Conservation (phyloP, 2,797 vertebrate genomes). For the Eleutherodactylus coqui region DNA sequence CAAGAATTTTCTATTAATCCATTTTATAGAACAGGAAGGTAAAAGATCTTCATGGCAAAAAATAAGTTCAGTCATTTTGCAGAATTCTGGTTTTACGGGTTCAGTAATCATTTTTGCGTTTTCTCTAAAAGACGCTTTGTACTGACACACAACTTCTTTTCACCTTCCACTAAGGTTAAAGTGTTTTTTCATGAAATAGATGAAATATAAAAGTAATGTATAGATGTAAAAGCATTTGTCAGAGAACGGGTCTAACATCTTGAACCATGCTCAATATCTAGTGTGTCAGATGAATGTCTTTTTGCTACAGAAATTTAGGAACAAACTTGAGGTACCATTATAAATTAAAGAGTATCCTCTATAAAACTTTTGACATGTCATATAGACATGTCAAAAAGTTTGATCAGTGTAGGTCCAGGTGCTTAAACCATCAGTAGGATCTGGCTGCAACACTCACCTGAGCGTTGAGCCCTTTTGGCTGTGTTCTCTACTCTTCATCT, state of each 20-base stretch:
- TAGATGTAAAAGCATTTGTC: conserved; percentile 1
- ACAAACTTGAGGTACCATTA: no score
- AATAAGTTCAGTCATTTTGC: neutral
- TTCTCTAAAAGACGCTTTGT: neutral
- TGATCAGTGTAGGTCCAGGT: no score
- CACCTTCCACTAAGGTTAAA: neutral
- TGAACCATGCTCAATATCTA: neutral
- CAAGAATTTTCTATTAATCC: neutral
- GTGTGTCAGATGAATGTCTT: neutral
- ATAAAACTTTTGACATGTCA: no score
- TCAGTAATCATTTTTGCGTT: neutral
- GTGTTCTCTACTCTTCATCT: no score
- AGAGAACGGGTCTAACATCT: neutral
- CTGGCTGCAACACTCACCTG: no score
- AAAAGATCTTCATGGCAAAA: neutral
- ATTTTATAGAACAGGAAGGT: neutral
- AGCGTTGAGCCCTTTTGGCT: no score
- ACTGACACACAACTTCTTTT: neutral
- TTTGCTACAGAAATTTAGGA: neutral
- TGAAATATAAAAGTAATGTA: neutral
- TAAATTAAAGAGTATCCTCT: no score
- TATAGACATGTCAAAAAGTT: no score
- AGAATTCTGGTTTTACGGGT: neutral
- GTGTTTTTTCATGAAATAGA: neutral
- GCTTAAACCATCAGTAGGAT: no score